Evolutionary conservation across 2,113 vertebrate species (phyloP).

Genomic region (Pseudopodoces humilis): DNA sequence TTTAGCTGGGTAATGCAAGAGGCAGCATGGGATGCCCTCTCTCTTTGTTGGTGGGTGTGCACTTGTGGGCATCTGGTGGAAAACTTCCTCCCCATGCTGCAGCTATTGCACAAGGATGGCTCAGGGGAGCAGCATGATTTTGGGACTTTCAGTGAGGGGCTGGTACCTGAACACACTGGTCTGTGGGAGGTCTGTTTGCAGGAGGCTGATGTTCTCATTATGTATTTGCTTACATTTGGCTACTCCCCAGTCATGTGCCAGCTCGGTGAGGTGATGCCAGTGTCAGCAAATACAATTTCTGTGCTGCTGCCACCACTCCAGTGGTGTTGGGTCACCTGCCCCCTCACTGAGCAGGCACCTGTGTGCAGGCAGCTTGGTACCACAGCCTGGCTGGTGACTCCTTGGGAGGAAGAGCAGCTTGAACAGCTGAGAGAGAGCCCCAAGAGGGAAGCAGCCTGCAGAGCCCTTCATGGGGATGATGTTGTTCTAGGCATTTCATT

Average conservation of each 20-base stretch:
- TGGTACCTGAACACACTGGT: rapidly evolving
- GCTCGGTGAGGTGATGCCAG: neutral
- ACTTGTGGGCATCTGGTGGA: rapidly evolving
- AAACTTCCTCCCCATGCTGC: neutral
- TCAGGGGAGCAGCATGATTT: rapidly evolving
- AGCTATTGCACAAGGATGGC: rapidly evolving
- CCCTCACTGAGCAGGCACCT: neutral
- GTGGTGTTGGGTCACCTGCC: neutral
- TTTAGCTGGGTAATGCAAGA: neutral
- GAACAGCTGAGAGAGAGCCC: rapidly evolving
- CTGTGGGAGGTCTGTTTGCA: too few relatives aligned
- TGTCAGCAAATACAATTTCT: rapidly evolving
- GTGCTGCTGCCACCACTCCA: neutral
- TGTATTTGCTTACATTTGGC: neutral
- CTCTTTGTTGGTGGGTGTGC: too few relatives aligned
- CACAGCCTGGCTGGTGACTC: neutral
- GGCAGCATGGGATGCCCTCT: rapidly evolving
- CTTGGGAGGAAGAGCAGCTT: neutral
- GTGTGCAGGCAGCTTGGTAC: neutral
- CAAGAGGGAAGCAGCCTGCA: neutral
- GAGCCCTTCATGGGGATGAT: rapidly evolving
- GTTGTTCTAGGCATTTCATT: rapidly evolving
- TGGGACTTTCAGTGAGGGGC: rapidly evolving
- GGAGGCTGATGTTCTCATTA: rapidly evolving
- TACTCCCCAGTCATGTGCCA: neutral